phyloP scores from a whole-genome alignment of 2,888 invertebrate genomes.

The Apeira syringaria region DNA sequence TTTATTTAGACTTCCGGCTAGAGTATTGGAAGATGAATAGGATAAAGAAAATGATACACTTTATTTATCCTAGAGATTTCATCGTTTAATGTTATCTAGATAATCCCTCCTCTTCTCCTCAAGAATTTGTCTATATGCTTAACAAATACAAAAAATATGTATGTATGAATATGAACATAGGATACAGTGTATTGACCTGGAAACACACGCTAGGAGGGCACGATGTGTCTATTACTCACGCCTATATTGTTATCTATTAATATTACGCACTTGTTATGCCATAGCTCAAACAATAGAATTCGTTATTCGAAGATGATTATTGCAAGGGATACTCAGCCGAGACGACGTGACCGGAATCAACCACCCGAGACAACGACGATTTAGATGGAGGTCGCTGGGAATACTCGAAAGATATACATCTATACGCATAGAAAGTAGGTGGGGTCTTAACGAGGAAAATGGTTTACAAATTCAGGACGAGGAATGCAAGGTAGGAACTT shows the following conservation, averaged over 20 bases:
- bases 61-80: too few relatives aligned
- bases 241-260: constrained; percentile 15
- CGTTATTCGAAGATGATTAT: constrained; percentile 51
- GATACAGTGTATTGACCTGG: too few relatives aligned
- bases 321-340: constrained; percentile 39
- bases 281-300: constrained; percentile 49
- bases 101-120: too few relatives aligned
- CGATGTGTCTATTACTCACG: neutral
- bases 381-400: neutral
- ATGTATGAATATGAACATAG: too few relatives aligned
- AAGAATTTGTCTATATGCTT: too few relatives aligned
- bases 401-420: neutral
- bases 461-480: constrained; percentile 8
- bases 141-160: too few relatives aligned
- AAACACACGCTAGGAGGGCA: neutral
- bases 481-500: constrained; percentile 14
- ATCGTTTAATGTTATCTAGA: too few relatives aligned
- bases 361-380: neutral
- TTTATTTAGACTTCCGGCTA: too few relatives aligned
- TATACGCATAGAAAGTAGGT: constrained; percentile 3
- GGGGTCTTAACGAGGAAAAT: constrained; percentile 13
- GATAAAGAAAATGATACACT: too few relatives aligned
- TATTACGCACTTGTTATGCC: constrained; percentile 20
- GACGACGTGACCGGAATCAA: constrained; percentile 52
- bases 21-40: too few relatives aligned